A percentile compares a stretch with the other conserved stretches of the same genome.
These are phyloP conservation scores for Anolis apletophallus DNA, from an alignment of 2,797 vertebrate species.

Conservation along the genomic window DNA sequence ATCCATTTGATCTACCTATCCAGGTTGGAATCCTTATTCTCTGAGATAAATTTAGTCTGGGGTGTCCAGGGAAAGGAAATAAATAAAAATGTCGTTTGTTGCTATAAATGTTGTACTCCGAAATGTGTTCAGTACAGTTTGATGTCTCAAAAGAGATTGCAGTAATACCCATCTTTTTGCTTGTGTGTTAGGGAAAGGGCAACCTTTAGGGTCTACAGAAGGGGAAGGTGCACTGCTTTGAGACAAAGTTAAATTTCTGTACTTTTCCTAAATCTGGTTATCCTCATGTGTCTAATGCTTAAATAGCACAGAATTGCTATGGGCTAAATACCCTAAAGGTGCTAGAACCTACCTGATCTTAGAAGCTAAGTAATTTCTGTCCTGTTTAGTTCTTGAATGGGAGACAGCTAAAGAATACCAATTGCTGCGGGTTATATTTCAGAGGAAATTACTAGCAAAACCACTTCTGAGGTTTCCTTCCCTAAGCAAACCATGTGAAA, in stretches of 20 bases:
- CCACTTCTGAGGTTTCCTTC: too few species aligned
- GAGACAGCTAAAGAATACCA: not conserved
- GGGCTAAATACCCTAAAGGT: too few species aligned
- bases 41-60: not conserved
- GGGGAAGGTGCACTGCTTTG: not conserved
- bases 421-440: not conserved
- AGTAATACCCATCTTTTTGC: conserved; percentile 34
- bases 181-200: not conserved
- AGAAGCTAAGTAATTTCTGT: too few species aligned
- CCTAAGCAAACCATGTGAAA: too few species aligned
- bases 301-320: not conserved
- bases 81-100: conserved; percentile 11
- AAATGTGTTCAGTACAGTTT: conserved; percentile 34
- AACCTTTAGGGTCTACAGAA: conserved; percentile 29
- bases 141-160: conserved; percentile 26
- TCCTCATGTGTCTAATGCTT: not conserved
- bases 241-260: conserved; percentile 4
- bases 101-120: conserved; percentile 22
- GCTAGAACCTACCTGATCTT: too few species aligned
- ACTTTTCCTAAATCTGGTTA: conserved; percentile 28
- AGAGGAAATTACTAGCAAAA: not conserved
- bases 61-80: conserved; percentile 16
- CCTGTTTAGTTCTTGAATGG: too few species aligned
- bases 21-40: conserved; percentile 27
- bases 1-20: conserved; percentile 20